These are phyloP conservation scores for Oenanthe oenanthe DNA, from an alignment of 2,113 vertebrate genomes.

Conservation along the genomic window DNA sequence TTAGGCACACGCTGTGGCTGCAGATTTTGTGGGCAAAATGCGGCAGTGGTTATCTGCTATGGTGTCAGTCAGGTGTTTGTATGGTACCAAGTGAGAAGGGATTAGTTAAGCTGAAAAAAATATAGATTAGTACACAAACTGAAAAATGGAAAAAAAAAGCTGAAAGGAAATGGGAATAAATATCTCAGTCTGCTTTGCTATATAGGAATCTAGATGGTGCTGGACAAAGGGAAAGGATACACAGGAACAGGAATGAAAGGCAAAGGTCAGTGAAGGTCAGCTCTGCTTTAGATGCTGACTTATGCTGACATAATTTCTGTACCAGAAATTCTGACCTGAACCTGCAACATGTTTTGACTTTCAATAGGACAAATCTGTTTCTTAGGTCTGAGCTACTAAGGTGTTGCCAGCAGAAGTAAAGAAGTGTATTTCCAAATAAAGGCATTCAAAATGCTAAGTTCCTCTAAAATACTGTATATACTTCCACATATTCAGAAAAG, in stretches of 20 bases:
- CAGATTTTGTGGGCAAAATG: not conserved
- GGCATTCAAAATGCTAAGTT: not conserved
- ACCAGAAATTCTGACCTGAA: not conserved
- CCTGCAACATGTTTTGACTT: not conserved
- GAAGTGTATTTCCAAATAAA: not conserved
- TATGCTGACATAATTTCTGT: not conserved
- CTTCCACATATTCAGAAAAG: not conserved
- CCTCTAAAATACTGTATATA: not conserved
- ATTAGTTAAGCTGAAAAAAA: not conserved
- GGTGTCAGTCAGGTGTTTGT: not conserved
- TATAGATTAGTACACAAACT: not conserved
- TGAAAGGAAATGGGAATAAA: not conserved
- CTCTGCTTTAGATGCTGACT: not conserved
- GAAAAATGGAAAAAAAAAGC: not conserved
- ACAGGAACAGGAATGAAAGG: not conserved
- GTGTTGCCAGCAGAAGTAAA: not conserved
- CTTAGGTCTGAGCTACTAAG: not conserved
- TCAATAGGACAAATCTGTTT: not conserved
- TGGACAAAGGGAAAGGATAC: not conserved
- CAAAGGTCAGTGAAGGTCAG: not conserved
- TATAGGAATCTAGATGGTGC: not conserved
- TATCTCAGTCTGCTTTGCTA: not conserved
- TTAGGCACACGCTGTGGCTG: not conserved
- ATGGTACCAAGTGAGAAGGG: not conserved
- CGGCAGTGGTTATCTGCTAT: not conserved